Percentiles rank a stretch among this genome's conserved stretches.
Conservation (phyloP, 2,888 invertebrate species). For the Dasypolia templi region DNA sequence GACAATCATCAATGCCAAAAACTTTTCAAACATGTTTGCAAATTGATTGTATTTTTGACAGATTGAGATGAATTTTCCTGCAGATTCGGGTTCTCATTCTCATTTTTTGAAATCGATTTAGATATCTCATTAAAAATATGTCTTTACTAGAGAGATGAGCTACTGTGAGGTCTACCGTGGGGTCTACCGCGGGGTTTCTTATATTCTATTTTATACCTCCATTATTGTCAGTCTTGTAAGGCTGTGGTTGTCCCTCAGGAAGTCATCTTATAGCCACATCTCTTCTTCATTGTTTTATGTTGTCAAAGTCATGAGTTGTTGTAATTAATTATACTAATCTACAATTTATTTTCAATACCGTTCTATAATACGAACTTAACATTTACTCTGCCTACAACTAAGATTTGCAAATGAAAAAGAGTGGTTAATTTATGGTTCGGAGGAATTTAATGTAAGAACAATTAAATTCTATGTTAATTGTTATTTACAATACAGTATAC, state of each 20-base stretch:
- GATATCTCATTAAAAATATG: not conserved
- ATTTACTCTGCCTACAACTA: not conserved
- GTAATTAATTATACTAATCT: no score
- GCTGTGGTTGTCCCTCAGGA: not conserved
- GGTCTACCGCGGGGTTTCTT: not conserved
- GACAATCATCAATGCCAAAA: no score
- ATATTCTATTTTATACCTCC: not conserved
- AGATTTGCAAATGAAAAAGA: not conserved
- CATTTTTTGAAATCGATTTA: not conserved
- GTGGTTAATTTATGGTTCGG: not conserved
- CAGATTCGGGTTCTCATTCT: not conserved
- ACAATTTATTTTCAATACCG: not conserved
- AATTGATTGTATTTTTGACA: no score
- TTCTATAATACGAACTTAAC: not conserved
- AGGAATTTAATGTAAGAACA: not conserved
- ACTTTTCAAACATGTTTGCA: no score
- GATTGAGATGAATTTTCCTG: no score
- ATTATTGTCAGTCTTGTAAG: not conserved
- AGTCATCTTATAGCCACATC: not conserved
- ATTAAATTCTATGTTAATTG: slow-evolving; percentile 12
- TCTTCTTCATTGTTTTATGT: not conserved
- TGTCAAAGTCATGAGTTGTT: not conserved
- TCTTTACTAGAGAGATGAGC: not conserved
- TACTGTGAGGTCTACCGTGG: not conserved
- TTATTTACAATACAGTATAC: not conserved